A percentile compares a stretch with the other conserved stretches of the same genome.
Conservation (phyloP, 2,888 invertebrate species). For the Quadroppia sp. region DNA sequence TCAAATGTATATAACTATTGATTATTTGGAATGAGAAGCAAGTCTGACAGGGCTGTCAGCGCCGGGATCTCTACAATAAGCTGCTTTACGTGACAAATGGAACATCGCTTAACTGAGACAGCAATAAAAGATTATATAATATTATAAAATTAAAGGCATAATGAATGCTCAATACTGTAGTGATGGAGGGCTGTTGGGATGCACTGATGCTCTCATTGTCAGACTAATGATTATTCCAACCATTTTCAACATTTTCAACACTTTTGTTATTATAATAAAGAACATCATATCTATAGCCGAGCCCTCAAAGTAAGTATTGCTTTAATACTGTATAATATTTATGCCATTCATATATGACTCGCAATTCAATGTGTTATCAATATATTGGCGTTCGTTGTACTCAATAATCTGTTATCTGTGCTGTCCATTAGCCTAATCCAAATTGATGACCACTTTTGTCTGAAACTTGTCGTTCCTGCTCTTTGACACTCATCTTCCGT, state of each 20-base stretch:
- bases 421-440: slow-evolving; percentile 6
- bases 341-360: neutral
- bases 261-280: neutral
- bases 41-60: neutral
- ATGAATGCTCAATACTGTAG: neutral
- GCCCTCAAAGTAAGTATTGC: neutral
- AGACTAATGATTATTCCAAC: neutral
- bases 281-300: too few relatives aligned
- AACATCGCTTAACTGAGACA: slow-evolving; percentile 1
- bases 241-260: neutral
- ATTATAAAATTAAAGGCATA: slow-evolving; percentile 7
- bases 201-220: neutral
- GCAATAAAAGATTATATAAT: neutral
- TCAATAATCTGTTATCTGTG: slow-evolving; percentile 1
- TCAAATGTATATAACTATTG: neutral
- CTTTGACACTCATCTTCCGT: slow-evolving; percentile 6
- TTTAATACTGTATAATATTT: neutral
- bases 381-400: neutral
- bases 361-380: neutral
- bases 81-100: slow-evolving; percentile 30
- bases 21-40: neutral
- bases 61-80: neutral
- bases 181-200: neutral
- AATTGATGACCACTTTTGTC: slow-evolving; percentile 33
- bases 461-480: slow-evolving; percentile 3